A percentile compares a stretch with the other conserved stretches of the same genome.
phyloP scores from a whole-genome alignment of 1,140 invertebrate genomes.

The Zeugodacus cucurbitae region DNA sequence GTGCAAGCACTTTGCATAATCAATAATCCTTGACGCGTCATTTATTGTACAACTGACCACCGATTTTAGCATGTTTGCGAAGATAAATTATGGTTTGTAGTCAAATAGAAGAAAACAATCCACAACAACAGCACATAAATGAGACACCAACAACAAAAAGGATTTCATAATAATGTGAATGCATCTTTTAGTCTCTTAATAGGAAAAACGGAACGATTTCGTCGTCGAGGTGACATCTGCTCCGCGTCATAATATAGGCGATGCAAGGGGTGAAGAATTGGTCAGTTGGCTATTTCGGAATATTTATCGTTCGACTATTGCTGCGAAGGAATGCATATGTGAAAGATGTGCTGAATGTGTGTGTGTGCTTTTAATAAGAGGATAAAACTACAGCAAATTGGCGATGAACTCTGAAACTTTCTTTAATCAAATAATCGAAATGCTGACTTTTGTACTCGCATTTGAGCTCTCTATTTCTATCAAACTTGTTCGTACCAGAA shows the following conservation, averaged over 20 bases:
- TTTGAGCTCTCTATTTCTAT: too few species aligned
- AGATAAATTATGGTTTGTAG: slow-evolving; percentile 67
- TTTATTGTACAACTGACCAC: slow-evolving; percentile 60
- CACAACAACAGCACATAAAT: slow-evolving; percentile 25
- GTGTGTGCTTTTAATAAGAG: too few species aligned
- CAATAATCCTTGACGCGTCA: slow-evolving; percentile 64
- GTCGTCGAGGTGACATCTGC: neutral
- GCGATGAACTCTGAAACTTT: too few species aligned
- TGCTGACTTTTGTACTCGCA: too few species aligned
- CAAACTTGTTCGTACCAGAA: too few species aligned
- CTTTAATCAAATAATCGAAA: too few species aligned
- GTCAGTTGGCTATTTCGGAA: neutral
- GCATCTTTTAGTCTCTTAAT: neutral
- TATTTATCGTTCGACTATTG: neutral
- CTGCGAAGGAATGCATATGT: neutral
- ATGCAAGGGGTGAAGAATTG: neutral
- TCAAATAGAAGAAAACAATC: slow-evolving; percentile 65
- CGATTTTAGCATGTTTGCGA: slow-evolving; percentile 59
- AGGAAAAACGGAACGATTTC: neutral
- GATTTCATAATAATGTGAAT: slow-evolving; percentile 29
- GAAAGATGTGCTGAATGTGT: neutral
- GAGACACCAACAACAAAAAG: slow-evolving; percentile 12
- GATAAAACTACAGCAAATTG: too few species aligned
- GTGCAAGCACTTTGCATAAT: slow-evolving; percentile 63
- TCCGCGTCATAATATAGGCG: neutral